Base-by-base conservation (phyloP, 2,888 invertebrate species). In the Dermolepida albohirtum region DNA sequence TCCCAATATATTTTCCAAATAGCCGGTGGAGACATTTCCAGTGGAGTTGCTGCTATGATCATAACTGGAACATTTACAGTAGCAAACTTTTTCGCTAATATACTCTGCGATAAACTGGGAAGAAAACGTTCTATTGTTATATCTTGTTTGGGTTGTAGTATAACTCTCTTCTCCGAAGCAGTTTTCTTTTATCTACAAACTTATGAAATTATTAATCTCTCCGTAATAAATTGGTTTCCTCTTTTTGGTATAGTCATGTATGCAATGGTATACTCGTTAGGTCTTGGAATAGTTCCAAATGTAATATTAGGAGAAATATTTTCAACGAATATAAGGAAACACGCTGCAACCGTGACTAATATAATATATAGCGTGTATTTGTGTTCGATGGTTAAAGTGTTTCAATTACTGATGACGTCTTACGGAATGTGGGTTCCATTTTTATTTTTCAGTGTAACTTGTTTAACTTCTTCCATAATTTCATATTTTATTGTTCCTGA, bases 401-500 rank as follows among this genome's bases (percentile, higher is more conserved):
- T 81, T 72, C 78, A 80, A 68, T 57, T 74, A 8, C 70, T 82
- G 47, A 73, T 77, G 64, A 72, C 73, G n/a, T 70, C 69, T 64
- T 71, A 76, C 41, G 82, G 81, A 8, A 62, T 80, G 14, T 79
- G 75, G 66, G 74, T 75, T 2, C 77, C 80, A 17, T 82, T 81
- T 70, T 70, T 75, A 7, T 72, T 80, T 22, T 82, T 79, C 71
- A 70, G 77, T 1, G 14, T 72, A 6, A 72, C 74, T 39, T 76
- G 75, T 34, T 74, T 79, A 44, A 5, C 76, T 6, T 73, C 74
- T 27, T 71, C 76, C 8, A 55, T 78, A 27, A 71, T 78, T 57
- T 73, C 79, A 4, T 75, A 77, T 66, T 79, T 71, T 69, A 74
- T 77, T 67, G 71, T 83, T 47, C 81, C 81, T 2, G 80, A 83